Percentiles rank a stretch among this genome's conserved stretches.
Conservation (phyloP, 2,113 vertebrate genomes). For the Arvicanthis niloticus region DNA sequence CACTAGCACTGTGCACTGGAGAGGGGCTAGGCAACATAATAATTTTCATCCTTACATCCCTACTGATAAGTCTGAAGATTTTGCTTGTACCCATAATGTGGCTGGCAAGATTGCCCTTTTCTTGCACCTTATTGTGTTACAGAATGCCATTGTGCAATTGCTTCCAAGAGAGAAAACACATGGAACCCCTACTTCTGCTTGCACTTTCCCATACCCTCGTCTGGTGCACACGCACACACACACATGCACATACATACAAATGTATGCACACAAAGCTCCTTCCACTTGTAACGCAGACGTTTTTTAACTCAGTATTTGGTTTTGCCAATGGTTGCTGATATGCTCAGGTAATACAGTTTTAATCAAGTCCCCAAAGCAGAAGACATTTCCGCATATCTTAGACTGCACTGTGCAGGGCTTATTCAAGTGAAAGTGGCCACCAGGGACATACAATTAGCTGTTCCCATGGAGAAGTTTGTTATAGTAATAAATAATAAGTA, state of each 20-base stretch:
- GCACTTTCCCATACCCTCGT: neutral
- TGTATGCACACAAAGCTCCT: slow-evolving; percentile 67
- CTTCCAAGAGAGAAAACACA: slow-evolving; percentile 49
- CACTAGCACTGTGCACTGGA: neutral
- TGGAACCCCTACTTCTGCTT: neutral
- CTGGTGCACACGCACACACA: slow-evolving; percentile 1
- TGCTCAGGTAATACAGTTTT: slow-evolving; percentile 88
- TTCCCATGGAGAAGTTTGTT: slow-evolving; percentile 96
- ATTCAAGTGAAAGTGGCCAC: slow-evolving; percentile 94
- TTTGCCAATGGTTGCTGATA: slow-evolving; percentile 87
- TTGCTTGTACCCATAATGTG: slow-evolving; percentile 76
- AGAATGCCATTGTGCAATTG: slow-evolving; percentile 72
- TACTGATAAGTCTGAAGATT: slow-evolving; percentile 73
- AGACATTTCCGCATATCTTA: slow-evolving; percentile 90
- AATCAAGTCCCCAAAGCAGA: slow-evolving; percentile 90
- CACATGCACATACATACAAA: slow-evolving; percentile 17
- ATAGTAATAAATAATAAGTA: slow-evolving; percentile 97
- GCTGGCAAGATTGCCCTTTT: slow-evolving; percentile 74
- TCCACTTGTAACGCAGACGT: slow-evolving; percentile 81
- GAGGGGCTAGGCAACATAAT: slow-evolving; percentile 5
- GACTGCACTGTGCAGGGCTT: slow-evolving; percentile 89
- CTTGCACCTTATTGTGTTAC: slow-evolving; percentile 58
- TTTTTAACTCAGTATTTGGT: slow-evolving; percentile 86
- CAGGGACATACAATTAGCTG: slow-evolving; percentile 95
- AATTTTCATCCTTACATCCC: slow-evolving; percentile 61